Conservation (phyloP, 2,113 vertebrate species). For the Mormyrus iriodes region DNA sequence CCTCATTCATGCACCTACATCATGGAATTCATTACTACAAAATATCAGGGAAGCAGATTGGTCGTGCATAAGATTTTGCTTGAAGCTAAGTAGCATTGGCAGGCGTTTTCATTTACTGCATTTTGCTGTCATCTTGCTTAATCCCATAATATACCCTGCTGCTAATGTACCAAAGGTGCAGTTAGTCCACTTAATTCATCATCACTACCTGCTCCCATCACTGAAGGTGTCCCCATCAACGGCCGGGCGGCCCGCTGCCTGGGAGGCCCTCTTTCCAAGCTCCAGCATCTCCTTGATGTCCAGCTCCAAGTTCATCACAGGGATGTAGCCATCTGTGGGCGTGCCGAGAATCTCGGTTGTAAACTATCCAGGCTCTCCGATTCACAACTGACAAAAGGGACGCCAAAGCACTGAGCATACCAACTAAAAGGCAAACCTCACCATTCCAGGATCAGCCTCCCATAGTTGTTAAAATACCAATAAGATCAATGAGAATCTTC, state of each 20-base stretch:
- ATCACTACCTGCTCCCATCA: slow-evolving; percentile 51
- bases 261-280: slow-evolving; percentile 39
- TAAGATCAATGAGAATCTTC: background rate
- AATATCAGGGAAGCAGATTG: background rate
- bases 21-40: background rate
- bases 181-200: background rate
- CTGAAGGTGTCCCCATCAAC: slow-evolving; percentile 29
- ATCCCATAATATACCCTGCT: background rate
- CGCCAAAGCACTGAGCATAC: background rate
- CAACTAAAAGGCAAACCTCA: background rate
- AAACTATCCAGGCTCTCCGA: background rate
- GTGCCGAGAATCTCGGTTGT: background rate
- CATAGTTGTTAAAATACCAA: background rate
- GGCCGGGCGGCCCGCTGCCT: slow-evolving; percentile 5
- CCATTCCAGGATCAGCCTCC: background rate
- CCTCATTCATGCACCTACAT: background rate
- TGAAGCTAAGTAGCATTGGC: background rate
- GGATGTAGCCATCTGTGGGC: slow-evolving; percentile 58
- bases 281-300: slow-evolving; percentile 55
- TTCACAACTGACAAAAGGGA: background rate
- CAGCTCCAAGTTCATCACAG: slow-evolving; percentile 49
- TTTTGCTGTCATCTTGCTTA: background rate
- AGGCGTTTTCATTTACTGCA: background rate
- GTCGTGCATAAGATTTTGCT: background rate
- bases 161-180: background rate